These are phyloP conservation scores for Chaitophorus viminalis DNA, from an alignment of 2,888 invertebrate genomes.

Conservation along the genomic window DNA sequence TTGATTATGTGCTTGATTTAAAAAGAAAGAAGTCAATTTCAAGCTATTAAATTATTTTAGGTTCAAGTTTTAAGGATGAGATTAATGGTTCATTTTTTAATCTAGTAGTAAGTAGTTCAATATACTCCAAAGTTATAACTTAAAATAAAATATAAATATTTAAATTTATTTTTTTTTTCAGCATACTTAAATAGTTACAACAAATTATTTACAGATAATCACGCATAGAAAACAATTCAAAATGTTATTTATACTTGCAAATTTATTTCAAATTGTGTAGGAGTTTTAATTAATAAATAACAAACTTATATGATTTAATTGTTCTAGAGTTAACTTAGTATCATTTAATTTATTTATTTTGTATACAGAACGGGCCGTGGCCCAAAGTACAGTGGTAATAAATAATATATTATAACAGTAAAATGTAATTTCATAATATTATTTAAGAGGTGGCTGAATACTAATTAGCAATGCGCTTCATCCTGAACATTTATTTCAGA, in stretches of 20 bases:
- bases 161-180: not conserved
- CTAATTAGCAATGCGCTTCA: no score
- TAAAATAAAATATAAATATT: slow-evolving; percentile 50
- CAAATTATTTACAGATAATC: not conserved
- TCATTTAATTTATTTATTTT: no score
- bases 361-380: no score
- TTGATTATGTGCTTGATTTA: slow-evolving; percentile 77
- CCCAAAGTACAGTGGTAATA: no score
- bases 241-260: not conserved
- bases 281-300: not conserved
- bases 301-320: slow-evolving; percentile 44
- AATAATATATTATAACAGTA: no score
- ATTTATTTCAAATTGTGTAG: not conserved
- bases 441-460: no score
- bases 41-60: slow-evolving; percentile 78
- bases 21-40: slow-evolving; percentile 79
- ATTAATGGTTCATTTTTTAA: slow-evolving; percentile 73
- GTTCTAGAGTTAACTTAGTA: not conserved
- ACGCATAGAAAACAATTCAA: no score
- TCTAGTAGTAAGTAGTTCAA: slow-evolving; percentile 73
- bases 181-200: not conserved
- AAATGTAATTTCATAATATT: no score
- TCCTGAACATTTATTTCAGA: no score
- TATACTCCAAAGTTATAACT: slow-evolving; percentile 69
- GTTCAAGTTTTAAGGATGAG: slow-evolving; percentile 75